These are phyloP conservation scores for Mesorhabditis belari DNA, from an alignment of 2,888 invertebrate genomes.

Conservation along the genomic window DNA sequence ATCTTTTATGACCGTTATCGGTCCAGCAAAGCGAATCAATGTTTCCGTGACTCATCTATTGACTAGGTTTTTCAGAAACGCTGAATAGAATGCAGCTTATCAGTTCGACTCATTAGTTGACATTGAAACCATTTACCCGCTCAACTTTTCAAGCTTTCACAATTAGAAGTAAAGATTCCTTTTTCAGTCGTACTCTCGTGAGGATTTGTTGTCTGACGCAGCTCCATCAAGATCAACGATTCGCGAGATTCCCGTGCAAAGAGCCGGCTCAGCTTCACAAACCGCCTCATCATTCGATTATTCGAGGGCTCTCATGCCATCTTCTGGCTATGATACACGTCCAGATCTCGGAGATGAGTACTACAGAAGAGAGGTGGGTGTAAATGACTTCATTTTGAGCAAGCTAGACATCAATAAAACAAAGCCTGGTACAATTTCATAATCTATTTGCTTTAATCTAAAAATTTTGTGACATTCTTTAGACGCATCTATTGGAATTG, in stretches of 20 bases:
- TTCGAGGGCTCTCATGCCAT: slow-evolving; percentile 31
- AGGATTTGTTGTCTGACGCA: slow-evolving; percentile 43
- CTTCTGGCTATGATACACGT: slow-evolving; percentile 6
- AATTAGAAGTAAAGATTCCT: neutral
- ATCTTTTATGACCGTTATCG: too few relatives aligned
- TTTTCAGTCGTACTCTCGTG: slow-evolving; percentile 28
- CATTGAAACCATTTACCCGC: too few relatives aligned
- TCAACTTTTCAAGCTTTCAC: neutral
- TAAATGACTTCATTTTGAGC: neutral
- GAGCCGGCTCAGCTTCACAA: slow-evolving; percentile 39
- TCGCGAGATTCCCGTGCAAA: slow-evolving; percentile 50
- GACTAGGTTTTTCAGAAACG: too few relatives aligned
- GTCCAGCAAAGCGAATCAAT: too few relatives aligned
- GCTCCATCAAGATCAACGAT: slow-evolving; percentile 41
- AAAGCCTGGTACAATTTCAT: too few relatives aligned
- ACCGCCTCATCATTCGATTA: slow-evolving; percentile 30
- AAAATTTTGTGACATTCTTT: too few relatives aligned
- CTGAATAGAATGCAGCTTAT: too few relatives aligned
- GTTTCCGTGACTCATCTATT: too few relatives aligned
- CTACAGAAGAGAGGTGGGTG: slow-evolving; percentile 41
- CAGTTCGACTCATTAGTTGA: neutral
- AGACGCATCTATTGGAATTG: too few relatives aligned
- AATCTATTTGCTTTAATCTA: too few relatives aligned
- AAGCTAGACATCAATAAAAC: neutral
- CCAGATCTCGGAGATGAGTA: slow-evolving; percentile 43